Evolutionary conservation across 2,888 invertebrate species (phyloP), one percentile per base, ranked within the genome.

Genomic region (Polietes domitor): DNA sequence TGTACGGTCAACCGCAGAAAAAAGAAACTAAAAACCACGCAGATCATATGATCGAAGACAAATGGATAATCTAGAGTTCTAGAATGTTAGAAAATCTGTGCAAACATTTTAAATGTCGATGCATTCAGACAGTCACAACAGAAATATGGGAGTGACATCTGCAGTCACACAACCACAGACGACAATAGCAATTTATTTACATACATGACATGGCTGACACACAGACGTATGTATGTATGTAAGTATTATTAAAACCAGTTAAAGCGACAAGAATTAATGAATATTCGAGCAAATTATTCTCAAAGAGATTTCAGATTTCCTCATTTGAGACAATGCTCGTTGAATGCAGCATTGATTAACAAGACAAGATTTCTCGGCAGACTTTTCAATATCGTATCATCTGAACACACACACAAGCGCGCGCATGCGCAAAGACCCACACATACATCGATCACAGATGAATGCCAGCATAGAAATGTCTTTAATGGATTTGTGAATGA

Each of bases 211-310:
- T 37, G 9, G n/a, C n/a, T 1, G 10, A 61, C 12, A 32, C n/a
- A 32, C 24, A 43, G 26, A 21, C 37, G 1, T 73, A 21, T 19
- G 58, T 73, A 17, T 41, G 41, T 74, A 61, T 17, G 47, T 41
- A 50, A 15, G 15, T 47, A 3, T 47, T 12, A n/a, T 47, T 47
- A 71, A 12, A n/a, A 50, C 50, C 24, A 6, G 32, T 61, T 21
- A 28, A 32, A 10, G 50, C 21, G 37, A 28, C 24, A 26, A 58
- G 58, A 61, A 61, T 61, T 61, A 61, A 61, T 61, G 61, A 61
- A 61, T 32, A 61, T n/a, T 61, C 32, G 61, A 32, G 61, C 61
- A 61, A 61, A 61, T 61, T 61, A 61, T 61, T 61, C 61, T 61
- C 61, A 32, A 15, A n/a, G 32, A 37, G 37, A 37, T 37, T n/a